Evolutionary conservation across 2,113 vertebrate species (phyloP).

Genomic region (Cyphomyrus discorhynchus): DNA sequence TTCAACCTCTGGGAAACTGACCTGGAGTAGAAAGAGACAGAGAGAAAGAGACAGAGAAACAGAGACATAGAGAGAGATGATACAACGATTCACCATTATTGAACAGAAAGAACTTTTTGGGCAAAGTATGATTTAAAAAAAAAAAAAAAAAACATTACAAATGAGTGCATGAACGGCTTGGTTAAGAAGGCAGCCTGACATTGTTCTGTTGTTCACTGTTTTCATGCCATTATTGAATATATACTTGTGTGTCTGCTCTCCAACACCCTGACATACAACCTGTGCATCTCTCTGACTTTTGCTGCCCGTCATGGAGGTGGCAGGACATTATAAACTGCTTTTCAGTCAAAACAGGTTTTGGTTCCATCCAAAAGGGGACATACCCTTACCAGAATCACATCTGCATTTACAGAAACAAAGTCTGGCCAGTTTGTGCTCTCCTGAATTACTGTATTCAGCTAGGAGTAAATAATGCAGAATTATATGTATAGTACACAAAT

Average conservation of each 20-base stretch:
- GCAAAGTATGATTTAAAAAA: neutral
- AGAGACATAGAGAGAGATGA: neutral
- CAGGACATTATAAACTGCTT: neutral
- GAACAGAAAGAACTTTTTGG: neutral
- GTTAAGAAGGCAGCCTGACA: neutral
- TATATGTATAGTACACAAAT: neutral
- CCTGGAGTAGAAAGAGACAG: slow-evolving; percentile 49
- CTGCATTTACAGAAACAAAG: neutral
- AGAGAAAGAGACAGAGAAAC: neutral
- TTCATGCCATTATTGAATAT: neutral
- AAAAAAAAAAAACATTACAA: neutral
- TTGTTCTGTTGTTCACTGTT: neutral
- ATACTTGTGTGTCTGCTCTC: neutral
- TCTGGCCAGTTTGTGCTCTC: neutral
- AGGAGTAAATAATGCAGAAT: neutral
- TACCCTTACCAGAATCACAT: neutral
- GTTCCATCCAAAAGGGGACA: neutral
- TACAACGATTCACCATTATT: neutral
- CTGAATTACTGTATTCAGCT: neutral
- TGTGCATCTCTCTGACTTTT: neutral
- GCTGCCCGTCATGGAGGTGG: neutral
- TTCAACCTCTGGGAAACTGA: slow-evolving; percentile 84
- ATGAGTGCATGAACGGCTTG: neutral
- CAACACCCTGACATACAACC: neutral
- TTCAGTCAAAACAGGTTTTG: neutral